These are phyloP conservation scores for Mythimna lalbum DNA, from an alignment of 2,888 invertebrate genomes.

Conservation along the genomic window DNA sequence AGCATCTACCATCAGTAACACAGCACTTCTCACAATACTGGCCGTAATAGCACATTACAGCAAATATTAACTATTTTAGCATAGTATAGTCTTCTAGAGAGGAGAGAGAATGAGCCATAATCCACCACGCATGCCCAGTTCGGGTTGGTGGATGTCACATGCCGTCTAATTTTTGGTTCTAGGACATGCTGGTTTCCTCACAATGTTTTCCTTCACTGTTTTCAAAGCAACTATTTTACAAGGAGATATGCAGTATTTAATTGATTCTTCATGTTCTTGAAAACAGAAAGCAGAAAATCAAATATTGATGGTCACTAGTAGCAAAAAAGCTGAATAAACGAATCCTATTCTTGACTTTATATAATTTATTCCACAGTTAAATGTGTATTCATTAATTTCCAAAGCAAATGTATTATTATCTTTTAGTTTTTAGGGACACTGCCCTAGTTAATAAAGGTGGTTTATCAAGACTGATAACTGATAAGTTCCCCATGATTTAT, in stretches of 20 bases:
- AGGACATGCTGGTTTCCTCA: too few species aligned
- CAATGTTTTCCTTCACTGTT: too few species aligned
- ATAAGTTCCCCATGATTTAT: slow-evolving; percentile 19
- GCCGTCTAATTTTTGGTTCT: too few species aligned
- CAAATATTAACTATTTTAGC: background rate
- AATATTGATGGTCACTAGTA: background rate
- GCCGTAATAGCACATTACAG: background rate
- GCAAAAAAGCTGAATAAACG: background rate
- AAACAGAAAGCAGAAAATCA: slow-evolving; percentile 10
- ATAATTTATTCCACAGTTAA: background rate
- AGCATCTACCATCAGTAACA: background rate
- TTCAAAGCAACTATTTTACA: background rate
- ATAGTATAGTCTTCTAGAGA: too few species aligned
- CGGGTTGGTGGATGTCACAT: too few species aligned
- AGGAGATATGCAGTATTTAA: background rate
- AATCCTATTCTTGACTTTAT: background rate
- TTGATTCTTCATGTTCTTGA: slow-evolving; percentile 2
- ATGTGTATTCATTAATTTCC: slow-evolving; percentile 1
- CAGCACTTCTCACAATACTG: slow-evolving; percentile 9
- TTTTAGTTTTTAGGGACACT: slow-evolving; percentile 6
- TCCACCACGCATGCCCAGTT: too few species aligned
- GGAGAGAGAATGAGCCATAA: too few species aligned
- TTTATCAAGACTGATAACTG: slow-evolving; percentile 31
- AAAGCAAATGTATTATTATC: background rate
- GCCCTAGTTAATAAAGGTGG: slow-evolving; percentile 21